Conservation (phyloP, 2,888 invertebrate species). For the Azorinus chamasolen region DNA sequence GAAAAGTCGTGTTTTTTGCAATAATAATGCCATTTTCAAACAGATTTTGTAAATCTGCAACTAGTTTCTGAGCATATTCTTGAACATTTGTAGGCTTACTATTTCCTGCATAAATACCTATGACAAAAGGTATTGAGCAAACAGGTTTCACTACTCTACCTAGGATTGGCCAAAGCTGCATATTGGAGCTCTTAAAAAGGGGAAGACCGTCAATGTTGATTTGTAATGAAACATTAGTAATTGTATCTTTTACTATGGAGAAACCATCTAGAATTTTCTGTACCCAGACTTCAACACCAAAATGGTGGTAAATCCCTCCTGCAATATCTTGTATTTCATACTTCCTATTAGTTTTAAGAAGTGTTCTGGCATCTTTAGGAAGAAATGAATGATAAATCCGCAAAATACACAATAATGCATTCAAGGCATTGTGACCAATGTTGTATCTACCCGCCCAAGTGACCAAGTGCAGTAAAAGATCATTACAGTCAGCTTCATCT, state of each 20-base stretch:
- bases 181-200: constrained; percentile 32
- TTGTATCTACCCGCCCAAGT: no score
- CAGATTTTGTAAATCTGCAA: constrained; percentile 40
- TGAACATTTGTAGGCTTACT: constrained; percentile 47
- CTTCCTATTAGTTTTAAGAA: constrained; percentile 23
- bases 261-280: neutral
- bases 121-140: constrained; percentile 20
- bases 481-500: no score
- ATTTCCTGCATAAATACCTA: constrained; percentile 31
- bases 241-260: neutral
- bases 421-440: no score
- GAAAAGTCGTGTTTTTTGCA: neutral
- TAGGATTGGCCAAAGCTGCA: constrained; percentile 42
- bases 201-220: constrained; percentile 51
- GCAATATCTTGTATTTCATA: constrained; percentile 27
- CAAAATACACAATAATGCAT: no score
- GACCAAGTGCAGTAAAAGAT: no score
- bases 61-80: constrained; percentile 41
- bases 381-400: constrained; percentile 17
- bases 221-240: constrained; percentile 22
- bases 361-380: constrained; percentile 43
- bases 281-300: constrained; percentile 30
- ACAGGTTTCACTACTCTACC: constrained; percentile 17
- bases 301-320: constrained; percentile 43
- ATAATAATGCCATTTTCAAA: neutral